Evolutionary conservation across 2,113 vertebrate genomes (phyloP).

Genomic region (Poecilia latipinna): DNA sequence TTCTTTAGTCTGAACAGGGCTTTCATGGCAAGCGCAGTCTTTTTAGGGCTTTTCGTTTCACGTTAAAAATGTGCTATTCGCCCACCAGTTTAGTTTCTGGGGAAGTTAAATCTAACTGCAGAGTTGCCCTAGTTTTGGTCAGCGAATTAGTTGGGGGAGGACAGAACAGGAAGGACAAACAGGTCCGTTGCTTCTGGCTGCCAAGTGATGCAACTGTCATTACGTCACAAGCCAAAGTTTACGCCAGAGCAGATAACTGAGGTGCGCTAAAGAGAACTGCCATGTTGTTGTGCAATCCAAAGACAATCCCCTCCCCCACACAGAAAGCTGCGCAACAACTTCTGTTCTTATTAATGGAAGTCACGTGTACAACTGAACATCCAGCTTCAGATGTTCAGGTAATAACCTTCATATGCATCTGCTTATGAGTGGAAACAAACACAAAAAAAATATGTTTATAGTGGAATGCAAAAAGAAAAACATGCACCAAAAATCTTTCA

Average conservation of each 20-base stretch:
- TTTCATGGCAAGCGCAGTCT: background rate
- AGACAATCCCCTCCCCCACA: slow-evolving; percentile 20
- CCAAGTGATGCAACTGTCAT: slow-evolving; percentile 46
- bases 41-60: background rate
- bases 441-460: slow-evolving; percentile 2
- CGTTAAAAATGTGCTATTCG: background rate
- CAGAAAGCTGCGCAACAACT: slow-evolving; percentile 7
- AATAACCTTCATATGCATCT: slow-evolving; percentile 36
- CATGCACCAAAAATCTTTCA: background rate
- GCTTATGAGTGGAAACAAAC: slow-evolving; percentile 4
- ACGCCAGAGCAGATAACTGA: slow-evolving; percentile 51
- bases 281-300: slow-evolving; percentile 18
- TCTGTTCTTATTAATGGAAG: slow-evolving; percentile 32
- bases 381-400: slow-evolving; percentile 18
- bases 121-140: slow-evolving; percentile 12
- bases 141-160: background rate
- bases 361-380: slow-evolving; percentile 23
- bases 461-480: background rate
- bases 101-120: slow-evolving; percentile 17
- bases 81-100: background rate
- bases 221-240: slow-evolving; percentile 46
- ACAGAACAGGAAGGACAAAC: background rate
- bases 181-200: slow-evolving; percentile 18
- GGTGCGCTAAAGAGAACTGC: slow-evolving; percentile 24
- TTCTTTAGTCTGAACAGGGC: background rate